Evolutionary conservation across 2,888 invertebrate species (phyloP), one percentile per base, ranked within the genome.

Genomic region (Operophtera brumata): DNA sequence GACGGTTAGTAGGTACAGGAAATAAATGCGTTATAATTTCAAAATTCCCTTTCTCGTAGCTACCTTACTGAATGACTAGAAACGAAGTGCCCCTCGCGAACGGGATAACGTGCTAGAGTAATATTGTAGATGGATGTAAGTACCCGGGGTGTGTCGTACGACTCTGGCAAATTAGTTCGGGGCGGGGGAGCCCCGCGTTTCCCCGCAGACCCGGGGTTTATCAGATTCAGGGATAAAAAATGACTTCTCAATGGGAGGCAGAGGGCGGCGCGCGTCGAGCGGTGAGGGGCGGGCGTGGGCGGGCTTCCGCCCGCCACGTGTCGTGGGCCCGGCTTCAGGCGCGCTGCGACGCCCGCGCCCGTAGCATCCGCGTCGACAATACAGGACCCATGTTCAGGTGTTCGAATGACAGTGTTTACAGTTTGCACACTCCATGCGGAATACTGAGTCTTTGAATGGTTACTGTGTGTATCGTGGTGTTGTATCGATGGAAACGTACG

Each of bases 81-180:
- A 85, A 81, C 82, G 82, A 84, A 85, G 81, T 82, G 80, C 84
- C 20, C 83, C 85, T 68, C 75, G 80, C 82, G 80, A 86, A 84
- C 84, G 86, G 85, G 86, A 89, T 89, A 87, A 88, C 88, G 86
- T 82, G 89, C 82, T 82, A 77, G 80, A 83, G 86, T 89, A 89
- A 89, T 89, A 89, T 89, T 83, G 87, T 87, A 88, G 90, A 89
- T 89, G 88, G 88, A 88, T 90, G 86, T 89, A 90, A 88, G 86
- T 83, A 87, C 81, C 81, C 81, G 87, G 89, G 89, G 90, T 87
- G 90, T 89, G 89, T 89, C 89, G 86, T 84, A 79, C 85, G 86
- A 88, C 88, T 90, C 82, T 72, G 81, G 82, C 76, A 90, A 90
- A 90, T 90, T 90, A 90, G 89, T 90, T 90, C 90, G 90, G 90